A percentile compares a stretch with the other conserved stretches of the same genome.
Evolutionary conservation across 2,888 invertebrate genomes (phyloP).

Genomic region (Arrhopalites spinosus): DNA sequence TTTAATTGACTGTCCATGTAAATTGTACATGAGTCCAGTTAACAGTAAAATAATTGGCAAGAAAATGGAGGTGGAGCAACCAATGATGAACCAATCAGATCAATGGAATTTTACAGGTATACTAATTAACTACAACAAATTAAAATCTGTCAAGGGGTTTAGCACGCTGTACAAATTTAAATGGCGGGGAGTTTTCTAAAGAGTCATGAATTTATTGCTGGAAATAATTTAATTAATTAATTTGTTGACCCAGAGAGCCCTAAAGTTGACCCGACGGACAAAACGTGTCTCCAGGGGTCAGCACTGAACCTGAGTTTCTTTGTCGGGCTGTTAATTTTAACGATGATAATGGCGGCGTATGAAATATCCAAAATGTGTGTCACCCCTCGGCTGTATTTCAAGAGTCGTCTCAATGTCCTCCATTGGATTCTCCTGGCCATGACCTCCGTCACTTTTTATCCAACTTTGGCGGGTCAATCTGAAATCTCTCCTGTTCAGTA

Average conservation of each 20-base stretch:
- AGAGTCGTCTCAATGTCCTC: constrained; percentile 41
- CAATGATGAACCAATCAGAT: too few relatives aligned
- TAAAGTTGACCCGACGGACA: background rate
- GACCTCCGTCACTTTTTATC: constrained; percentile 44
- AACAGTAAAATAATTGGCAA: background rate
- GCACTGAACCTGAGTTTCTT: constrained; percentile 40
- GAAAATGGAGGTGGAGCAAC: too few relatives aligned
- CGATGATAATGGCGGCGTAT: constrained; percentile 41
- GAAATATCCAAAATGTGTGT: constrained; percentile 48
- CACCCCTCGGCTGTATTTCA: constrained; percentile 48
- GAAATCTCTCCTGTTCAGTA: constrained; percentile 25
- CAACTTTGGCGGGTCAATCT: constrained; percentile 29
- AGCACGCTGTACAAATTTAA: too few relatives aligned
- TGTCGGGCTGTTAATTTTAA: constrained; percentile 40
- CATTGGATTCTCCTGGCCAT: constrained; percentile 50
- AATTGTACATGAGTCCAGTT: background rate
- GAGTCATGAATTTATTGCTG: too few relatives aligned
- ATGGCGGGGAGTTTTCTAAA: too few relatives aligned
- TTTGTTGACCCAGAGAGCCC: too few relatives aligned
- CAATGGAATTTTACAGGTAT: too few relatives aligned
- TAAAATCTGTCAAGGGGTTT: too few relatives aligned
- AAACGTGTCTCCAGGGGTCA: constrained; percentile 28
- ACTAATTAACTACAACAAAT: too few relatives aligned
- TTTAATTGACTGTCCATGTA: constrained; percentile 49
- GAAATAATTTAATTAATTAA: too few relatives aligned